Evolutionary conservation across 2,888 invertebrate genomes (phyloP), one percentile per base, ranked within the genome.

Genomic region (Lymantria monacha): DNA sequence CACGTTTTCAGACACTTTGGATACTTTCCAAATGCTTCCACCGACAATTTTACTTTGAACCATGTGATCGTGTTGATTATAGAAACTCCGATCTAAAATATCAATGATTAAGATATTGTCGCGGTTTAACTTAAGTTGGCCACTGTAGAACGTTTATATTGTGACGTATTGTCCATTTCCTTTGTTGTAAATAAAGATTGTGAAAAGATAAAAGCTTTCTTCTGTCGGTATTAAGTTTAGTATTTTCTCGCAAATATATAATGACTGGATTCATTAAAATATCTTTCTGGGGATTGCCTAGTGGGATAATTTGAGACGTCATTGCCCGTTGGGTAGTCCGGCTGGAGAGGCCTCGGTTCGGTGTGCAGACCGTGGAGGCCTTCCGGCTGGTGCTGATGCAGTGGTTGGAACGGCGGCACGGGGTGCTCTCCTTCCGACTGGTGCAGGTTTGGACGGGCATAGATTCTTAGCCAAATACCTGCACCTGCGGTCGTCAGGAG

Each of bases 1-100:
- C 69, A 55, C 67, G 72, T 68, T 80, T 79, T 72, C 70, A 73
- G 79, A 80, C 79, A 81, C 77, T 83, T 85, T 87, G 87, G 86
- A 85, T 65, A 66, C 65, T 63, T 67, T 85, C 87, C 87, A 87
- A 87, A 76, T 81, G 64, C 69, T 62, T 60, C 59, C 59, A 15
- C 36, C 49, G 46, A 51, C 81, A 71, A 74, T 51, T 57, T 46
- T 61, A 62, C 47, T 50, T 49, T 55, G 78, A 74, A 3, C 79
- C 31, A 60, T 59, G 57, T 53, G 55, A 59, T 66, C 63, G 63
- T 56, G 67, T 68, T 68, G 63, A 69, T 63, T 59, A 60, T 59
- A 44, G 50, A 44, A 43, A 55, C 51, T 41, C 15, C 37, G 2
- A 42, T 44, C 49, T 22, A 44, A n/a, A 45, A 51, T n/a, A 40